Evolutionary conservation across 1,140 invertebrate genomes (phyloP).

Genomic region (Lycorma delicatula): DNA sequence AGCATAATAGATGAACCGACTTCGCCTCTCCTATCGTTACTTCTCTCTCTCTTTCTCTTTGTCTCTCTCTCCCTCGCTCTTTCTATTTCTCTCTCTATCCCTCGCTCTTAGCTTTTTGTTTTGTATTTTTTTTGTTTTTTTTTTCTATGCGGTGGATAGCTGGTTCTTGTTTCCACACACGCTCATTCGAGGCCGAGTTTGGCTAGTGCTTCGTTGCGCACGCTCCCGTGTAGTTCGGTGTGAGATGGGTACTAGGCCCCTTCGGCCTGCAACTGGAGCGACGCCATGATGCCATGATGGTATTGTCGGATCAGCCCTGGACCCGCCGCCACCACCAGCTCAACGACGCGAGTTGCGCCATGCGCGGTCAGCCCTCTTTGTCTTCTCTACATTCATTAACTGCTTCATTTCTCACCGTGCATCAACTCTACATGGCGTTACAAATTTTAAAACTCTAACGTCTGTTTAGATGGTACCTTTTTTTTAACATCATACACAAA

Average conservation of each 20-base stretch:
- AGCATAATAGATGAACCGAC: no score
- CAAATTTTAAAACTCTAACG: no score
- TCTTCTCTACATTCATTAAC: not conserved
- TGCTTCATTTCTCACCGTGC: not conserved
- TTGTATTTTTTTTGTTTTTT: slow-evolving; percentile 1
- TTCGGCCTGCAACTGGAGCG: no score
- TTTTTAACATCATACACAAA: no score
- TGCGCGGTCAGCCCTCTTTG: not conserved
- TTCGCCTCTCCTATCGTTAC: not conserved
- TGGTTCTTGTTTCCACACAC: not conserved
- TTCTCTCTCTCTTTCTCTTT: slow-evolving; percentile 7
- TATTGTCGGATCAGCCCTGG: not conserved
- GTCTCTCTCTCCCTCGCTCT: not conserved
- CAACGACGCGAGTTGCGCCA: not conserved
- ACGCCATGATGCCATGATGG: slow-evolving; percentile 4
- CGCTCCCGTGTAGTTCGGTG: not conserved
- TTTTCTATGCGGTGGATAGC: not conserved
- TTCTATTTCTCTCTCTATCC: not conserved
- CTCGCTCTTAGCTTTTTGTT: not conserved
- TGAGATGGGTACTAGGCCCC: not conserved
- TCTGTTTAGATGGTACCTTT: no score
- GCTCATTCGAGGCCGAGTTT: no score
- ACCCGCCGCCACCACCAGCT: not conserved
- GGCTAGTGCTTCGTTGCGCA: not conserved
- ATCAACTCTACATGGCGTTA: not conserved